phyloP scores from a whole-genome alignment of 2,888 invertebrate species.

The Palloptera scutellata region DNA sequence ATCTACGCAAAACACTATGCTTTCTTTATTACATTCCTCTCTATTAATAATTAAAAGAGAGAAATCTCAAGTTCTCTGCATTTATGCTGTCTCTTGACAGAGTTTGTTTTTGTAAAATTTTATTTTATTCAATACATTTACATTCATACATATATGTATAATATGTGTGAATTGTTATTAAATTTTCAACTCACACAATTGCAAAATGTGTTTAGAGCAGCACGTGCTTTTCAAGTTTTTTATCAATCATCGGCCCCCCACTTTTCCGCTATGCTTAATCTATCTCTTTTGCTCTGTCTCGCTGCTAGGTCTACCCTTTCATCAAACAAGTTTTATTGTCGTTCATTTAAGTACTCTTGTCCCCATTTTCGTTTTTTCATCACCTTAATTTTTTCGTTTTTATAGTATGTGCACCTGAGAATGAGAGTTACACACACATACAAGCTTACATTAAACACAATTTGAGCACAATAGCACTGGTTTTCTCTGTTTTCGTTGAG shows the following conservation, averaged over 20 bases:
- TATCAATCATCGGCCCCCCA: not conserved
- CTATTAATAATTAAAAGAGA: not conserved
- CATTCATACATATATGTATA: not conserved
- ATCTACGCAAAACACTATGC: not conserved
- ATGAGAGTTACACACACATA: not conserved
- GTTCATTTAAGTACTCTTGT: not conserved
- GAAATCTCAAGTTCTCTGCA: not conserved
- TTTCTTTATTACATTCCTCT: not conserved
- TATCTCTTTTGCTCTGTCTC: not conserved
- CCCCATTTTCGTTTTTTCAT: not conserved
- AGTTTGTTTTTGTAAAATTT: not conserved
- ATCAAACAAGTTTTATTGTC: too few relatives aligned
- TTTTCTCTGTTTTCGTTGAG: too few relatives aligned
- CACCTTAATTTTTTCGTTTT: not conserved
- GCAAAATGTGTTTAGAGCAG: not conserved
- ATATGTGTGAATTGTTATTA: not conserved
- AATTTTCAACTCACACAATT: conserved; percentile 3
- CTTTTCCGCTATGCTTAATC: not conserved
- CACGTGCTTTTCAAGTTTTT: not conserved
- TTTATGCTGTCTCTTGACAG: not conserved
- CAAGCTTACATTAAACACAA: not conserved
- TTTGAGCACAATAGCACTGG: too few relatives aligned
- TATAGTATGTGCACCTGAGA: not conserved
- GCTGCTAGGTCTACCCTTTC: not conserved
- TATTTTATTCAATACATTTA: not conserved